Conservation (phyloP, 1,140 invertebrate species). For the Campoletis sonorensis region DNA sequence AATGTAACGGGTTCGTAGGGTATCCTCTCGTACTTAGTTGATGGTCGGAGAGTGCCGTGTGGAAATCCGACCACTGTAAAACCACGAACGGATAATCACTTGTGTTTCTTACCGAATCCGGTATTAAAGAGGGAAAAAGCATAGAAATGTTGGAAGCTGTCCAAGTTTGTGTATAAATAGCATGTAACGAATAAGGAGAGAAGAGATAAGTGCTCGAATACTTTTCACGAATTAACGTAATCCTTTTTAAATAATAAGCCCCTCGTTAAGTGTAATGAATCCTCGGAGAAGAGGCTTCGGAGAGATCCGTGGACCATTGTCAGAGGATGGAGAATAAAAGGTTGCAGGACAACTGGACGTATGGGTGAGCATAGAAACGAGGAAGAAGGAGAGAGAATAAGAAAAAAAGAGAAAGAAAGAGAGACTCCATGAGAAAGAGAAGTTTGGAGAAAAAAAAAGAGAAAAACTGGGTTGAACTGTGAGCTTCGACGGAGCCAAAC, state of each 20-base stretch:
- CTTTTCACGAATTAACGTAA: conserved; percentile 63
- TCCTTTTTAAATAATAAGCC: conserved; percentile 69
- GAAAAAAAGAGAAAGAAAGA: not conserved
- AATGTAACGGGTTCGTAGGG: not conserved
- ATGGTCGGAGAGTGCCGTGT: not conserved
- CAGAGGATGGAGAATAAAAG: not conserved
- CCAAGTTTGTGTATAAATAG: conserved; percentile 16
- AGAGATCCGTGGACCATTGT: conserved; percentile 45
- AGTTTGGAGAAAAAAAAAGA: conserved; percentile 16
- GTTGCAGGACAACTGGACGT: conserved; percentile 14
- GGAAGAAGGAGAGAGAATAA: conserved; percentile 32
- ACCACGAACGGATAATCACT: conserved; percentile 62
- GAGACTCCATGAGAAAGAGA: conserved; percentile 35
- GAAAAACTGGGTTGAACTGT: conserved; percentile 17
- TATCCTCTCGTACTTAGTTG: not conserved
- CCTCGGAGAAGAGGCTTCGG: conserved; percentile 48
- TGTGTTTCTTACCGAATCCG: conserved; percentile 56
- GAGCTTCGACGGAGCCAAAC: not conserved
- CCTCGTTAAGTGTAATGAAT: conserved; percentile 68
- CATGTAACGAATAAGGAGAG: not conserved
- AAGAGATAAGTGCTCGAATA: conserved; percentile 55
- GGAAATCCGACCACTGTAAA: conserved; percentile 39
- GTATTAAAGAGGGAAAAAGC: conserved; percentile 37
- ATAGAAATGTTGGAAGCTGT: conserved; percentile 17
- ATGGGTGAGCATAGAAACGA: conserved; percentile 14